Evolutionary conservation across 2,888 invertebrate species (phyloP).

Genomic region (Piscicola geometra): DNA sequence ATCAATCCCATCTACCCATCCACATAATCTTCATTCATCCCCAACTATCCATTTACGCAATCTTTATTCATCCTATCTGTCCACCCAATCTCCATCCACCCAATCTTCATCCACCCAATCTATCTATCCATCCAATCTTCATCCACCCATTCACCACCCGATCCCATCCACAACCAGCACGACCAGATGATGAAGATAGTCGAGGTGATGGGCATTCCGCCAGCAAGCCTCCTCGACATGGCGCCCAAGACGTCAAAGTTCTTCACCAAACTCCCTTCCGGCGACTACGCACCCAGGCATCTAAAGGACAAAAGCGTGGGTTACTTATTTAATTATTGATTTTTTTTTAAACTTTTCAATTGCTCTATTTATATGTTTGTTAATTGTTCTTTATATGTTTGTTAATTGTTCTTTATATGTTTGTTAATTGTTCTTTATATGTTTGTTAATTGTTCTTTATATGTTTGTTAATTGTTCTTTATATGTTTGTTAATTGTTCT

Average conservation of each 20-base stretch:
- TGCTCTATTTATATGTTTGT: too few relatives aligned
- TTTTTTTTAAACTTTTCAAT: too few relatives aligned
- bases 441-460: neutral
- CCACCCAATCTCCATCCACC: too few relatives aligned
- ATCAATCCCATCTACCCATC: too few relatives aligned
- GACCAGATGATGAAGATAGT: constrained; percentile 99
- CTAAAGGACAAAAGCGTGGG: constrained; percentile 22
- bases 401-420: neutral
- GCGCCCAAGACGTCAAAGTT: constrained; percentile 95
- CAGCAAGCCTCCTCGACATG: constrained; percentile 86
- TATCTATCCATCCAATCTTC: too few relatives aligned
- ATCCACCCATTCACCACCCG: too few relatives aligned
- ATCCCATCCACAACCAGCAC: too few relatives aligned
- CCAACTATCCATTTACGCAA: too few relatives aligned
- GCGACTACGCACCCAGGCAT: constrained; percentile 85
- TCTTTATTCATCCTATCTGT: too few relatives aligned
- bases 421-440: neutral
- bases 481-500: too few relatives aligned
- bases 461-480: neutral
- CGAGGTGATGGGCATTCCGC: constrained; percentile 97
- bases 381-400: neutral
- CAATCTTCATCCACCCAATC: constrained; percentile 29
- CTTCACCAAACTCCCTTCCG: constrained; percentile 92
- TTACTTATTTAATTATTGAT: too few relatives aligned
- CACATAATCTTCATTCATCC: neutral